Evolutionary conservation across 2,888 invertebrate genomes (phyloP).

Genomic region (Ariolimax columbianus): DNA sequence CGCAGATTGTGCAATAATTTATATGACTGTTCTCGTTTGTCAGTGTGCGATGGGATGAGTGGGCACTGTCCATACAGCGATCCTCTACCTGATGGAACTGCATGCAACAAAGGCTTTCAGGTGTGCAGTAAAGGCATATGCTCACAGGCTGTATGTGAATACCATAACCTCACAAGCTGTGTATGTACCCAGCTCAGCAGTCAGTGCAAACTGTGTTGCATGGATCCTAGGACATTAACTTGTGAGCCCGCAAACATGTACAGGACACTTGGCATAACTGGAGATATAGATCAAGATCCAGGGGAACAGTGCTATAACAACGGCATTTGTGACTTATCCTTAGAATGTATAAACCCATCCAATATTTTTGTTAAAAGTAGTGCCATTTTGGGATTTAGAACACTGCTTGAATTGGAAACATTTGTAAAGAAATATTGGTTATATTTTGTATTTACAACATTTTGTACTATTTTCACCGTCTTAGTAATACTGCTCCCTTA

Average conservation of each 20-base stretch:
- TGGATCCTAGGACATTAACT: conserved; percentile 12
- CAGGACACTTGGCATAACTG: conserved; percentile 10
- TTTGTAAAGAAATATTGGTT: conserved; percentile 40
- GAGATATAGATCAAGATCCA: conserved; percentile 8
- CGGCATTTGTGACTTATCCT: conserved; percentile 5
- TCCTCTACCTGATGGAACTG: conserved; percentile 54
- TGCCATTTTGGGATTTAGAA: conserved; percentile 56
- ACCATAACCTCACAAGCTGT: conserved; percentile 57
- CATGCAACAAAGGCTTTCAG: conserved; percentile 60
- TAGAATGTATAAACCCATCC: conserved; percentile 52
- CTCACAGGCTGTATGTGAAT: conserved; percentile 58
- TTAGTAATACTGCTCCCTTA: conserved; percentile 12
- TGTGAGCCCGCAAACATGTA: conserved; percentile 51
- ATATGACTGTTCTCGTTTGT: conserved; percentile 58
- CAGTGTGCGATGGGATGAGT: conserved; percentile 61
- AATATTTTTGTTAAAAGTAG: neutral
- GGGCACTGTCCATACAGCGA: conserved; percentile 59
- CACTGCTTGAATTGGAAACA: conserved; percentile 14
- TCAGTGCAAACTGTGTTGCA: conserved; percentile 64
- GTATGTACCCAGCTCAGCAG: conserved; percentile 50
- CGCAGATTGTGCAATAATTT: conserved; percentile 57
- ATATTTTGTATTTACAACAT: conserved; percentile 22
- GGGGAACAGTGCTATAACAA: conserved; percentile 59
- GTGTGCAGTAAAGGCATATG: conserved; percentile 62
- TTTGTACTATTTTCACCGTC: neutral